Percentiles rank a stretch among this genome's conserved stretches.
Evolutionary conservation across 1,140 invertebrate genomes (phyloP).

Genomic region (Drosophila littoralis): DNA sequence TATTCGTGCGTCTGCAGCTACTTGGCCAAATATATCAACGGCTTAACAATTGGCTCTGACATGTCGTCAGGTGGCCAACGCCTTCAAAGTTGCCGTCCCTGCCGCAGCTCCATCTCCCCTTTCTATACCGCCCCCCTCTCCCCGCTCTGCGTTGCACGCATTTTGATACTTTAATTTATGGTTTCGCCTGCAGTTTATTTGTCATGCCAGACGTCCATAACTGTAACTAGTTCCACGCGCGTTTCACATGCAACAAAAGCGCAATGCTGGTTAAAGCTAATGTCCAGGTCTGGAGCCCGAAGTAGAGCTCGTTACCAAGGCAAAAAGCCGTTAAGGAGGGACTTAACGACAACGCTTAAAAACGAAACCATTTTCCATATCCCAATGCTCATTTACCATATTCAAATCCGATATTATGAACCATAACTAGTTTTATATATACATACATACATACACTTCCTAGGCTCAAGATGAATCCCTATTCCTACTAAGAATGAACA

Average conservation of each 20-base stretch:
- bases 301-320: background rate
- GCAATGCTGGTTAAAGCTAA: background rate
- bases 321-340: no score
- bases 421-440: no score
- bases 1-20: background rate
- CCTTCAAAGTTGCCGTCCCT: constrained; percentile 8
- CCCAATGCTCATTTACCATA: no score
- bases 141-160: constrained; percentile 42
- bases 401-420: no score
- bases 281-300: background rate
- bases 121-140: background rate
- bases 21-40: constrained; percentile 68
- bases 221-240: constrained; percentile 63
- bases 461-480: no score
- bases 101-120: background rate
- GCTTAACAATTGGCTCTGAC: constrained; percentile 77
- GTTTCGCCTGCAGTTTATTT: constrained; percentile 68
- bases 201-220: constrained; percentile 68
- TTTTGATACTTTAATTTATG: constrained; percentile 82
- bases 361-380: no score
- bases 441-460: no score
- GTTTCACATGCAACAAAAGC: constrained; percentile 52
- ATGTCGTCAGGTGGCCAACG: constrained; percentile 78
- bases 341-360: no score
- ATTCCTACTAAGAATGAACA: no score